These are phyloP conservation scores for Sapajus apella DNA, from an alignment of 2,113 vertebrate genomes.

Conservation along the genomic window DNA sequence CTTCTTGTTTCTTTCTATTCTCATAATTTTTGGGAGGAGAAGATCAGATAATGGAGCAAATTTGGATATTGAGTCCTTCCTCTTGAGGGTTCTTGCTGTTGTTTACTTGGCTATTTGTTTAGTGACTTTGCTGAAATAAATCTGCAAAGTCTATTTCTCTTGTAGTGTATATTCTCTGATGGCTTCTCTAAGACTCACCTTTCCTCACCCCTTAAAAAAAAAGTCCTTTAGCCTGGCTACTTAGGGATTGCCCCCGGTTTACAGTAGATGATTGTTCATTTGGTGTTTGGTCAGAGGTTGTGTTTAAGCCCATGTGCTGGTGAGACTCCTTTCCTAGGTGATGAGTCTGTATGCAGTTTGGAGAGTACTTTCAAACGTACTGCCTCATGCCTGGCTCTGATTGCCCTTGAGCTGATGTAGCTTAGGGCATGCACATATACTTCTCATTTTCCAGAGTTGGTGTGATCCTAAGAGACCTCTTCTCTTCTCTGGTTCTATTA, in stretches of 20 bases:
- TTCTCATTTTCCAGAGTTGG: neutral
- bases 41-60: neutral
- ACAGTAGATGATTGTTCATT: neutral
- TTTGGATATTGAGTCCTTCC: neutral
- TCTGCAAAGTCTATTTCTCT: neutral
- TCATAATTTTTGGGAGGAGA: neutral
- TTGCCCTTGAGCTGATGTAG: neutral
- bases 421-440: too few species aligned
- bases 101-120: neutral
- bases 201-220: neutral
- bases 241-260: neutral
- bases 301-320: neutral
- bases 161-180: neutral
- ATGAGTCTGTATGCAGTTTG: neutral
- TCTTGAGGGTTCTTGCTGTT: neutral
- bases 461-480: neutral
- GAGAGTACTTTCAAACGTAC: neutral
- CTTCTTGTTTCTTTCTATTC: neutral
- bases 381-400: neutral
- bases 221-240: neutral
- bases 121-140: neutral
- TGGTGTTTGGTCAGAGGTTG: neutral
- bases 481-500: neutral
- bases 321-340: neutral
- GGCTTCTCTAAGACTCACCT: neutral